Base-by-base conservation (phyloP, 2,888 invertebrate species). In the Hecatera dysodea region DNA sequence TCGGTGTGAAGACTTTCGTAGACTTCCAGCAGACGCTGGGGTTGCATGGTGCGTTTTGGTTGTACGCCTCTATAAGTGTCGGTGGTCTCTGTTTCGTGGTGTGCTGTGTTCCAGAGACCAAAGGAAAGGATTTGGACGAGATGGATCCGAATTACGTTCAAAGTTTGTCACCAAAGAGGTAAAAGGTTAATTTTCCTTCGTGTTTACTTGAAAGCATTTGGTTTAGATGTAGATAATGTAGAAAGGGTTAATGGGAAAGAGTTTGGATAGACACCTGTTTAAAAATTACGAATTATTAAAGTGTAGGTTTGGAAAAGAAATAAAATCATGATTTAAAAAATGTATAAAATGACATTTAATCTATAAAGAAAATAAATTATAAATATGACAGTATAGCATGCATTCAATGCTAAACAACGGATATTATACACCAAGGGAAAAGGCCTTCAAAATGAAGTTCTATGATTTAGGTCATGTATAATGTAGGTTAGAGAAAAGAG, bases 101-200 rank as follows among this genome's bases (percentile, higher is more conserved):
- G 5, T 97, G 98, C 88, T 98, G 97, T 90, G 98, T 99, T 12
- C 99, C 99, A 0, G 99, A 99, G 94, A 99, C 99, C 7, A 98
- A 98, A 91, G 99, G 99, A 0, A 97, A 97, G 84, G 98, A 98
- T 89, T 95, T 99, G 85, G 98, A 98, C 90, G 98, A 99, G 92
- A 98, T 99, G 97, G 97, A 98, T 89, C 97, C 97, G 44, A 97
- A 97, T 87, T 97, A 97, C 86, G 96, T 97, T 48, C 95, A 93
- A 79, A 96, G 92, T 89, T 85, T 96, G 17, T 95, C 95, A 1
- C 94, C 94, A 15, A 96, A 95, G 75, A 93, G 95, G 89, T 96
- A 95, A 90, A 87, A 75, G 39, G 69, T 56, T 72, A 64, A 59
- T 59, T 19, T 24, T 36, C 36, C 36, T 81, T 80, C 75, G 77